Evolutionary conservation across 2,797 vertebrate species (phyloP).

Genomic region (Lepus oiostolus): DNA sequence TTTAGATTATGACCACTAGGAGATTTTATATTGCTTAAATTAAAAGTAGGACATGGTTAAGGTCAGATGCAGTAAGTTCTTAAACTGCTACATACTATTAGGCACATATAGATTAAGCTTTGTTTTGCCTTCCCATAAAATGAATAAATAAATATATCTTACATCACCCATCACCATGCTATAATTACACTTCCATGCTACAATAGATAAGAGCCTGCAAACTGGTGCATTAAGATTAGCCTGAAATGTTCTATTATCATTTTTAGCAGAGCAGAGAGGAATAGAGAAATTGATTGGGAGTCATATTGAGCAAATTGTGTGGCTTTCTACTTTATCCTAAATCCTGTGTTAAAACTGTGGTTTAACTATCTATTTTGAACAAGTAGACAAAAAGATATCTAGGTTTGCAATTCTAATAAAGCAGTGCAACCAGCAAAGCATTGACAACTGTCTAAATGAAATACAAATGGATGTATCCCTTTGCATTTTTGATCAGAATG

Average conservation of each 20-base stretch:
- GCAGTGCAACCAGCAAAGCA: background rate
- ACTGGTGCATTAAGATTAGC: background rate
- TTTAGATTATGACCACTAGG: background rate
- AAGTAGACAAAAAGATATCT: background rate
- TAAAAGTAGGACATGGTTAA: background rate
- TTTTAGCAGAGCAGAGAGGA: constrained; percentile 2
- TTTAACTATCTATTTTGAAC: constrained; percentile 33
- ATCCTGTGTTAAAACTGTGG: background rate
- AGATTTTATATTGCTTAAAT: constrained; percentile 11
- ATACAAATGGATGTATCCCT: background rate
- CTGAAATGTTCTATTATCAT: background rate
- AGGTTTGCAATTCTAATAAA: constrained; percentile 31
- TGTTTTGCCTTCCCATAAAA: background rate
- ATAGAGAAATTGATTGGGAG: background rate
- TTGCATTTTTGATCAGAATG: constrained; percentile 7
- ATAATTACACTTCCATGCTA: background rate
- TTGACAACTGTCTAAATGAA: background rate
- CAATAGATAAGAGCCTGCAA: background rate
- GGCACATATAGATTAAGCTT: background rate
- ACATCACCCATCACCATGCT: background rate
- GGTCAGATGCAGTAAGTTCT: background rate
- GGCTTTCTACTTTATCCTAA: background rate
- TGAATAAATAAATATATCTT: constrained; percentile 28
- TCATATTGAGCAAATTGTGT: background rate
- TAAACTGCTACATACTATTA: background rate